phyloP scores from a whole-genome alignment of 2,113 vertebrate genomes.

The Tenrec ecaudatus region DNA sequence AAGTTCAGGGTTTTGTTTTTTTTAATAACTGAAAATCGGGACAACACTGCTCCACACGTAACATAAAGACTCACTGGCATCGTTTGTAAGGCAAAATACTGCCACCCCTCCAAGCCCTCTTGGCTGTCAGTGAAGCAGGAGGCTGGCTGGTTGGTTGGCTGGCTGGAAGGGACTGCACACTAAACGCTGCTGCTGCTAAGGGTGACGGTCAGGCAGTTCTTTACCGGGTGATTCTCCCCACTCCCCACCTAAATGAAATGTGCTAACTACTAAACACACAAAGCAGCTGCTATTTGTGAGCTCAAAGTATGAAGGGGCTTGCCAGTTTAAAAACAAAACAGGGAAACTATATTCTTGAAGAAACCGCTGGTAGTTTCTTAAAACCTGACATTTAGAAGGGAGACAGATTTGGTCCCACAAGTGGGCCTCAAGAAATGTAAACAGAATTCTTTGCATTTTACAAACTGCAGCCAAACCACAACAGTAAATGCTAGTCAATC shows the following conservation, averaged over 20 bases:
- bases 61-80: neutral
- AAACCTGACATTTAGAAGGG: slow-evolving; percentile 57
- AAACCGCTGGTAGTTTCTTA: slow-evolving; percentile 23
- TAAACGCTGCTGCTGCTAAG: neutral
- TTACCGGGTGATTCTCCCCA: neutral
- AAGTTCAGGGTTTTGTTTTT: neutral
- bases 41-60: neutral
- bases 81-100: neutral
- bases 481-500: slow-evolving; percentile 70
- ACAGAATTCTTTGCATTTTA: slow-evolving; percentile 78
- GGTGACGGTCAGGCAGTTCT: neutral
- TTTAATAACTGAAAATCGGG: too few species aligned
- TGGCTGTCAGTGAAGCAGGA: neutral
- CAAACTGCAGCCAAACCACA: slow-evolving; percentile 81
- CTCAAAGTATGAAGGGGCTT: neutral
- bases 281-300: neutral
- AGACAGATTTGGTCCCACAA: slow-evolving; percentile 67
- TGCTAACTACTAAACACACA: neutral
- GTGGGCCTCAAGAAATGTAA: slow-evolving; percentile 76
- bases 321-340: slow-evolving; percentile 5
- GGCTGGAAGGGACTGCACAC: neutral
- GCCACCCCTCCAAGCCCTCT: neutral
- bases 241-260: neutral
- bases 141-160: neutral
- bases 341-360: slow-evolving; percentile 10